Evolutionary conservation across 2,888 invertebrate genomes (phyloP).

Genomic region (Xestia c-nigrum): DNA sequence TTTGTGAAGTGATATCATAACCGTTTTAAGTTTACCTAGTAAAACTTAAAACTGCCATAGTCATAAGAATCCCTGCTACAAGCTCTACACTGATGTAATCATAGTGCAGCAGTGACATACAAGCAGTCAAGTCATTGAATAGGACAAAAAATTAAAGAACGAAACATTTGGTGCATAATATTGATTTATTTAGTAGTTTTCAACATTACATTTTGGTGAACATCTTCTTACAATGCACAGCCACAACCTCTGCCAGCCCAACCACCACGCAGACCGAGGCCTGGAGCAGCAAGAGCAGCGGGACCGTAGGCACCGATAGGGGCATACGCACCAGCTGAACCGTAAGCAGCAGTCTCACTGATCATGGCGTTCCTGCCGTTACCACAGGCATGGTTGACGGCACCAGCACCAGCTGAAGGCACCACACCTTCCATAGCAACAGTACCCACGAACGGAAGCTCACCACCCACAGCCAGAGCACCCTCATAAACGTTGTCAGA

Average conservation of each 20-base stretch:
- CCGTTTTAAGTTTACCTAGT: no score
- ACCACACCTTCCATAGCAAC: conserved; percentile 74
- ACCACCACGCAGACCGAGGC: background rate
- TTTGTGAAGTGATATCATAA: no score
- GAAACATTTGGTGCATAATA: no score
- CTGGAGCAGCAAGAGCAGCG: conserved; percentile 6
- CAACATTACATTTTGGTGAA: no score
- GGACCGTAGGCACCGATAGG: conserved; percentile 27
- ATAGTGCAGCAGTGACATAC: background rate
- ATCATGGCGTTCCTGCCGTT: conserved; percentile 65
- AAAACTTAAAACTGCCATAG: no score
- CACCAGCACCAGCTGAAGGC: conserved; percentile 73
- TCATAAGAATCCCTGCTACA: background rate
- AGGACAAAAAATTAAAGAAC: background rate
- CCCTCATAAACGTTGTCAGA: conserved; percentile 64
- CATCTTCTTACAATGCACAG: background rate
- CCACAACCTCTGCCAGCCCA: conserved; percentile 30
- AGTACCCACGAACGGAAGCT: conserved; percentile 73
- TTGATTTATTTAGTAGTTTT: no score
- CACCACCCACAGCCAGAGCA: conserved; percentile 66
- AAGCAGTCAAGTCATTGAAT: background rate
- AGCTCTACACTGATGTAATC: background rate
- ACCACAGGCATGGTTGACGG: conserved; percentile 76
- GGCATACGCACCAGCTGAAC: conserved; percentile 16
- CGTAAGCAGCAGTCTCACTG: conserved; percentile 46